Conservation (phyloP, 37 sponge, comb jelly and placozoan genomes). For the Amphimedon queenslandica region DNA sequence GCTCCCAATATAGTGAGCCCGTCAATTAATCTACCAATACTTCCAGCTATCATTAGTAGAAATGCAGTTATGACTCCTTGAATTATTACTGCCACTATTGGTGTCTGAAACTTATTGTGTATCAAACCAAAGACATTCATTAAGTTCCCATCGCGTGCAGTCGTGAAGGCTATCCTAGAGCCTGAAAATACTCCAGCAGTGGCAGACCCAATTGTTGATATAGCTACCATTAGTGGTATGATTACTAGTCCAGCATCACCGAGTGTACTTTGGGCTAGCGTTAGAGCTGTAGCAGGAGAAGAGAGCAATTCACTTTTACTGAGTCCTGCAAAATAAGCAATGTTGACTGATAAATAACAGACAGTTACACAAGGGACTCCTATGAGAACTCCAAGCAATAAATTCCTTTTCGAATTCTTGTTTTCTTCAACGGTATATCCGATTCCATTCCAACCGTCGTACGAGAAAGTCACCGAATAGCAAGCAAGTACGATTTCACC, state of each 20-base stretch:
- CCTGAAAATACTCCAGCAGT: constrained; percentile 18
- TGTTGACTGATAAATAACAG: neutral
- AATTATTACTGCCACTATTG: constrained; percentile 25
- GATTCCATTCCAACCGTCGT: constrained; percentile 62
- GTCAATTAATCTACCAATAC: constrained; percentile 35
- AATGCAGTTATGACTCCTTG: constrained; percentile 25
- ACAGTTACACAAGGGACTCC: neutral
- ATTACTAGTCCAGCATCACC: constrained; percentile 62
- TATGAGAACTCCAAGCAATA: neutral
- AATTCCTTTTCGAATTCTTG: neutral
- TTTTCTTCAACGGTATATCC: neutral
- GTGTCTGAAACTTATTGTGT: constrained; percentile 50
- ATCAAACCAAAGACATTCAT: constrained; percentile 47
- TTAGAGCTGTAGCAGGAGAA: constrained; percentile 8
- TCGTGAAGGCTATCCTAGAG: constrained; percentile 40
- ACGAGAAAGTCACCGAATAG: constrained; percentile 72
- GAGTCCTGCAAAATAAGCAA: neutral
- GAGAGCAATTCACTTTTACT: neutral
- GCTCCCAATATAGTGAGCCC: constrained; percentile 40
- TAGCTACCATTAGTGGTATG: constrained; percentile 60
- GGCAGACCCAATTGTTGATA: constrained; percentile 66
- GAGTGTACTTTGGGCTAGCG: constrained; percentile 30
- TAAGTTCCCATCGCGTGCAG: constrained; percentile 48
- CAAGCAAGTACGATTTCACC: constrained; percentile 47
- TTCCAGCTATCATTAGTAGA: constrained; percentile 11